A percentile compares a stretch with the other conserved stretches of the same genome.
Conservation (phyloP, 2,888 invertebrate genomes). For the Lamellibrachia satsuma region DNA sequence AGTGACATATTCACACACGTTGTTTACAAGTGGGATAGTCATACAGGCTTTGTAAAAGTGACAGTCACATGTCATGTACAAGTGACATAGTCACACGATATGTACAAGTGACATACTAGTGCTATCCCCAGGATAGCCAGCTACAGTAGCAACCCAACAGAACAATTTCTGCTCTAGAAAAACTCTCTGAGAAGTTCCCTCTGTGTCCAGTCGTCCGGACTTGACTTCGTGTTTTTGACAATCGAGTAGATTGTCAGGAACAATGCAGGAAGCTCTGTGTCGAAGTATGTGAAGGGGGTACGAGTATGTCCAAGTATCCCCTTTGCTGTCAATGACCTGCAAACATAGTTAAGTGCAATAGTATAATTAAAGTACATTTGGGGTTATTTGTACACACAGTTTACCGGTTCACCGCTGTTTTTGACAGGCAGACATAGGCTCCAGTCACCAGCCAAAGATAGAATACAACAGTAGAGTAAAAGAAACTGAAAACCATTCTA, state of each 20-base stretch:
- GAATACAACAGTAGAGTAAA: too few species aligned
- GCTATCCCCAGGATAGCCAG: not conserved
- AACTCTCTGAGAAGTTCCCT: not conserved
- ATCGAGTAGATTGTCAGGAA: not conserved
- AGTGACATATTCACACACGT: not conserved
- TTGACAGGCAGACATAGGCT: too few species aligned
- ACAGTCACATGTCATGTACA: not conserved
- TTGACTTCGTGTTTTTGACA: not conserved
- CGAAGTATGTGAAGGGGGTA: not conserved
- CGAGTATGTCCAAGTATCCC: not conserved
- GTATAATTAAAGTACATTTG: not conserved
- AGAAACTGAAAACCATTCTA: too few species aligned
- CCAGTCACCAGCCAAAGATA: too few species aligned
- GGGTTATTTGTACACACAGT: too few species aligned
- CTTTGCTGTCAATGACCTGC: not conserved
- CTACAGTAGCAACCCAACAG: not conserved
- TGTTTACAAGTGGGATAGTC: too few species aligned
- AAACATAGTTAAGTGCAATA: not conserved
- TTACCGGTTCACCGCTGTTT: too few species aligned
- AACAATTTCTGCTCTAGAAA: not conserved
- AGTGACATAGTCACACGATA: not conserved
- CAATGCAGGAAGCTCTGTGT: not conserved
- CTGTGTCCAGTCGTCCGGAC: not conserved
- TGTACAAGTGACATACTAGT: not conserved
- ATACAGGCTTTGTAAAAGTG: too few species aligned